Percentiles rank a stretch among this genome's conserved stretches.
phyloP scores from a whole-genome alignment of 2,113 vertebrate species.

The Haplotaxodon microlepis region DNA sequence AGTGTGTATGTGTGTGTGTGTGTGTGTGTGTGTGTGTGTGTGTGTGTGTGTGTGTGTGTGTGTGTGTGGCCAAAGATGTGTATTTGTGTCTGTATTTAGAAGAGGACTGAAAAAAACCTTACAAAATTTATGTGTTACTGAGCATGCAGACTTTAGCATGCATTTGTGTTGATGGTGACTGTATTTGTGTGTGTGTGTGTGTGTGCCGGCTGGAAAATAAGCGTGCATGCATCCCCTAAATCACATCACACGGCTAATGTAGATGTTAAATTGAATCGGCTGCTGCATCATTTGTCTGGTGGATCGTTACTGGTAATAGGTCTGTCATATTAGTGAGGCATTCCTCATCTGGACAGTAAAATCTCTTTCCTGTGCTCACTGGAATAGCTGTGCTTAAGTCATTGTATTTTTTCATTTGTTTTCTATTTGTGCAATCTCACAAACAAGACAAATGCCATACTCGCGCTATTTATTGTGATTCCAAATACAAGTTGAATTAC shows the following conservation, averaged over 20 bases:
- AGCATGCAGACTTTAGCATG: not conserved
- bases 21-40: not conserved
- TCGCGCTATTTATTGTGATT: not conserved
- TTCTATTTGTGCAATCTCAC: conserved; percentile 19
- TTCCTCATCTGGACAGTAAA: conserved; percentile 41
- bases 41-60: not conserved
- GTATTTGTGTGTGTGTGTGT: not conserved
- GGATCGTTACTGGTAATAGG: conserved; percentile 51
- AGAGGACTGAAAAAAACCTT: not conserved
- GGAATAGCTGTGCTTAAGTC: conserved; percentile 21
- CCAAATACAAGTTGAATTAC: not conserved
- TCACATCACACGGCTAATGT: conserved; percentile 55
- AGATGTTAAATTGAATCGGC: conserved; percentile 61
- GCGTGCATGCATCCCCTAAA: conserved; percentile 22
- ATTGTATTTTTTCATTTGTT: conserved; percentile 34
- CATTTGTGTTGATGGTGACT: not conserved
- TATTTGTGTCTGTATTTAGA: not conserved
- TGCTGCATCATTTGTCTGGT: conserved; percentile 55
- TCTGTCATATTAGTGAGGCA: conserved; percentile 56
- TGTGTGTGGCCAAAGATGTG: not conserved
- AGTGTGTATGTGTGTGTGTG: not conserved
- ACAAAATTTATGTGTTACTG: not conserved
- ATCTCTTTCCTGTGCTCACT: conserved; percentile 14
- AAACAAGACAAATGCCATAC: conserved; percentile 28
- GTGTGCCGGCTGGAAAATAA: conserved; percentile 11